phyloP scores from a whole-genome alignment of 2,888 invertebrate species.

The Hirtodrosophila trivittata region DNA sequence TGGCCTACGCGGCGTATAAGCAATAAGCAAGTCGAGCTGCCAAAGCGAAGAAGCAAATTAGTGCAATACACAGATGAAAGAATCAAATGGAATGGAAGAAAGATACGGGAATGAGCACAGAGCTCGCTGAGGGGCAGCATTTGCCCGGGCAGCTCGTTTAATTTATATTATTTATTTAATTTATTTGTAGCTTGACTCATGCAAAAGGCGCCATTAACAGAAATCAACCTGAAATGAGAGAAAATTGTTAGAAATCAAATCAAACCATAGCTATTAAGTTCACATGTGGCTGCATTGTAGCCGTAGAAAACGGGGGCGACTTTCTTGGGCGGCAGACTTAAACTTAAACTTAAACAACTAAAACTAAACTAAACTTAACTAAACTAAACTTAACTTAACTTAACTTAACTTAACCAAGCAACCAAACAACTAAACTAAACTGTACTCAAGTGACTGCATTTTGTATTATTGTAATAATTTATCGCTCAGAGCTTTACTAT shows the following conservation, averaged over 20 bases:
- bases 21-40: slow-evolving; percentile 59
- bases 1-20: slow-evolving; percentile 88
- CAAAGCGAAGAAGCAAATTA: slow-evolving; percentile 46
- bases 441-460: slow-evolving; percentile 49
- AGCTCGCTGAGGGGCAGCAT: slow-evolving; percentile 16
- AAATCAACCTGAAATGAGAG: slow-evolving; percentile 26
- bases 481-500: slow-evolving; percentile 70
- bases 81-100: slow-evolving; percentile 21
- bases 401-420: not conserved
- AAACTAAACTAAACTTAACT: slow-evolving; percentile 35
- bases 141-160: slow-evolving; percentile 54
- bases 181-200: slow-evolving; percentile 73
- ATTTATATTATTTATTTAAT: slow-evolving; percentile 79
- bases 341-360: slow-evolving; percentile 42
- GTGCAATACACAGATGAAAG: slow-evolving; percentile 71
- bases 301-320: slow-evolving; percentile 24
- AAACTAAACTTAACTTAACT: slow-evolving; percentile 38
- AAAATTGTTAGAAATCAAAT: slow-evolving; percentile 23
- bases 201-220: slow-evolving; percentile 68
- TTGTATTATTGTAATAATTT: slow-evolving; percentile 66
- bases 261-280: slow-evolving; percentile 61
- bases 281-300: slow-evolving; percentile 19
- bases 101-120: slow-evolving; percentile 13
- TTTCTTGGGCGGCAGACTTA: slow-evolving; percentile 25
- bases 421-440: slow-evolving; percentile 13